Conservation (phyloP, 1,140 invertebrate species). For the Macrocentrus cingulum region DNA sequence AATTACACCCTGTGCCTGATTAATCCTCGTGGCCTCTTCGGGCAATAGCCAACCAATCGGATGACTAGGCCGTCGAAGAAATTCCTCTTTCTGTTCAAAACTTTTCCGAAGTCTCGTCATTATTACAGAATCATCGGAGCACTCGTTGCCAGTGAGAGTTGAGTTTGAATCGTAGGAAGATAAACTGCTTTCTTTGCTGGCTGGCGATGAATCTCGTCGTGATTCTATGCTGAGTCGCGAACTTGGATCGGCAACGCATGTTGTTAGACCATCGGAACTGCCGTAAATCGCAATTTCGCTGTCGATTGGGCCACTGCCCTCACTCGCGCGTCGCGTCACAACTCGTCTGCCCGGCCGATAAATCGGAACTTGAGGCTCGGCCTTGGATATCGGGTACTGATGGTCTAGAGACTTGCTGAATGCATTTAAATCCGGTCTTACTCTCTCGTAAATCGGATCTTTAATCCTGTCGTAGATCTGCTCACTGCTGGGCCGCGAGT, state of each 20-base stretch:
- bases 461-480: slow-evolving; percentile 55
- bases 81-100: slow-evolving; percentile 85
- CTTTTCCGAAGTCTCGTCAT: slow-evolving; percentile 76
- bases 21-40: slow-evolving; percentile 29
- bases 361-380: slow-evolving; percentile 60
- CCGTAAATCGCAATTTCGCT: slow-evolving; percentile 47
- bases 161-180: slow-evolving; percentile 68
- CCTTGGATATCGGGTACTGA: slow-evolving; percentile 52
- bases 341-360: slow-evolving; percentile 52
- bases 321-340: slow-evolving; percentile 56
- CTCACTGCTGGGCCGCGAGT: slow-evolving; percentile 45
- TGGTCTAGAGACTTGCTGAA: slow-evolving; percentile 43
- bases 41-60: slow-evolving; percentile 63
- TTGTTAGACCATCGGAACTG: slow-evolving; percentile 42
- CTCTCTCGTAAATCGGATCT: slow-evolving; percentile 51
- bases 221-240: slow-evolving; percentile 55
- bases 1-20: slow-evolving; percentile 55
- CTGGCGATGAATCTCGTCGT: slow-evolving; percentile 64
- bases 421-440: slow-evolving; percentile 43
- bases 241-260: slow-evolving; percentile 41
- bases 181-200: slow-evolving; percentile 65
- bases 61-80: slow-evolving; percentile 73
- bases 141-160: slow-evolving; percentile 66
- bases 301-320: slow-evolving; percentile 56
- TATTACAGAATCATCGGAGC: slow-evolving; percentile 67